Evolutionary conservation across 2,113 vertebrate genomes (phyloP), one percentile per base, ranked within the genome.

Genomic region (Indri indri): DNA sequence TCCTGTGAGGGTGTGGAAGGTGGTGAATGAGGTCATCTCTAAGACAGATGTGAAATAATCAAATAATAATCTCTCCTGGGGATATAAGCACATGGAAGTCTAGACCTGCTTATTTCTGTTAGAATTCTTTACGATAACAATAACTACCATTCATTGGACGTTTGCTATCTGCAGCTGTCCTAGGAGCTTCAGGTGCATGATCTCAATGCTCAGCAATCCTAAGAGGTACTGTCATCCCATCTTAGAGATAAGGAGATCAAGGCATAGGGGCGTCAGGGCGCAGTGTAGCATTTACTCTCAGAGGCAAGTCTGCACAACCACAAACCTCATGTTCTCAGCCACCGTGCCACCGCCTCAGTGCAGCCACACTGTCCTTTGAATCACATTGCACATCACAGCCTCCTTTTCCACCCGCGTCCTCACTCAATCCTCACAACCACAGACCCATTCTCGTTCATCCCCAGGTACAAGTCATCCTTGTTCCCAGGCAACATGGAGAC

Each of bases 401-500:
- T 57, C 50, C 68, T 76, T 32, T 87, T 66, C 74, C n/a, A 18
- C 70, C 63, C 9, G 57, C 59, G 32, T 71, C 70, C 80, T 57
- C 70, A 87, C 17, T 37, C 92, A 13, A 0, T 68, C 66, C 71
- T 94, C 83, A 91, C 42, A 92, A 18, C 16, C 52, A 27, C 66
- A 47, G 22, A 63, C 37, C 68, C 7, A 54, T 57, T 63, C 40
- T 22, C 16, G 52, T 96, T 16, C 71, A 34, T 86, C 85, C 90
- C 12, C 97, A 99, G 99, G 97, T 99, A 99, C 98, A 99, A 99
- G 98, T 98, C 99, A 0, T 97, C 90, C 18, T 97, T 97, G 30
- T 99, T 98, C 91, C 98, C 99, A 1, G 98, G 99, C 96, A 99
- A 99, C 97, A 97, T 65, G 0, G 99, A 99, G 96, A 99, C 79